Base-by-base conservation (phyloP, 2,888 invertebrate genomes). In the Drosophila tanythrix region DNA sequence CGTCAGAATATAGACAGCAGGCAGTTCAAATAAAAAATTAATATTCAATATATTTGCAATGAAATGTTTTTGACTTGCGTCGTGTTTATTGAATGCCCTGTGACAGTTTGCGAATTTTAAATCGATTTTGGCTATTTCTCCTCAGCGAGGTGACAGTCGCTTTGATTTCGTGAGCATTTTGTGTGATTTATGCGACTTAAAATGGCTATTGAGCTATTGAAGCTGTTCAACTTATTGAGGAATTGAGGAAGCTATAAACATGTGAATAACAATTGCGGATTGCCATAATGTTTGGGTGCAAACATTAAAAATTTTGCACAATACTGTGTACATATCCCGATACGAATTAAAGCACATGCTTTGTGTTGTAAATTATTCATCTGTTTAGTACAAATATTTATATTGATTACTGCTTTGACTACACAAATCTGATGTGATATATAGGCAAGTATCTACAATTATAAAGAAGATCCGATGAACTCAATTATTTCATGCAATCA, bases 41-140 rank as follows among this genome's bases (percentile, higher is more conserved):
- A 81, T 87, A 85, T 85, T 88, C 83, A 86, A 89, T 81, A 87
- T 83, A 85, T 76, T 83, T 62, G 73, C 79, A 83, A 71, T 88
- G 76, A 86, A 87, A 76, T 85, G 79, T 81, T 89, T 83, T 76
- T 74, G 76, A 84, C 76, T 80, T 82, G 80, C 57, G 70, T 74
- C 77, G 78, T 76, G 80, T 77, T 81, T 79, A 75, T 87, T 87
- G 79, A 74, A 64, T 69, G 74, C 50, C 51, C 53, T 35, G 74
- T 79, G 88, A 89, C 87, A 79, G 83, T 80, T 85, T 70, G 74
- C 76, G 87, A 85, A 89, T 89, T 84, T 87, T 77, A 74, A 85
- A 87, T 31, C 73, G 59, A 70, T 66, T 68, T 67, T 29, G 72
- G 58, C 55, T 40, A 71, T 72, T 74, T 75, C 62, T 67, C 58